Evolutionary conservation across 2,797 vertebrate species (phyloP).

Genomic region (Pseudocheirus occidentalis): DNA sequence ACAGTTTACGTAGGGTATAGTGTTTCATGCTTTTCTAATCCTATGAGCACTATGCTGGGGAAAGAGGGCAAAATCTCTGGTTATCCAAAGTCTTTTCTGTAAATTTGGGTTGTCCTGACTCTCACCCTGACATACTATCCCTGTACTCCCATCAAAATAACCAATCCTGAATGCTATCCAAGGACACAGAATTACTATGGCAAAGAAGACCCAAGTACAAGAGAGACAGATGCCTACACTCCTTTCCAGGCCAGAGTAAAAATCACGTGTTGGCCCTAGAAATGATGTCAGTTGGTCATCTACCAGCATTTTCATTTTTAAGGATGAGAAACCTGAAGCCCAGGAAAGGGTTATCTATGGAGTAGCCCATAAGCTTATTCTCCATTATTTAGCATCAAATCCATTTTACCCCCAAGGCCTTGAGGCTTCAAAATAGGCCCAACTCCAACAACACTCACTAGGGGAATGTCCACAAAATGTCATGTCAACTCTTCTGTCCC

Average conservation of each 20-base stretch:
- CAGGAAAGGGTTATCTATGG: neutral
- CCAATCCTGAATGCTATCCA: neutral
- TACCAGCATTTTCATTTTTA: neutral
- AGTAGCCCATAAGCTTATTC: neutral
- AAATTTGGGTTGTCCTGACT: conserved; percentile 19
- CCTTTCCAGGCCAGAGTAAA: neutral
- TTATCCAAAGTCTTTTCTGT: conserved; percentile 38
- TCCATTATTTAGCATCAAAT: neutral
- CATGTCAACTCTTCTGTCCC: neutral
- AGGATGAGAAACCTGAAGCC: neutral
- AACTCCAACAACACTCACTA: neutral
- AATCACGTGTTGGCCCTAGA: neutral
- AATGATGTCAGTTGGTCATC: neutral
- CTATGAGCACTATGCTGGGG: neutral
- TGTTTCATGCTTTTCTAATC: conserved; percentile 29
- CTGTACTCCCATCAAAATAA: neutral
- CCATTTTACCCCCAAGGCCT: neutral
- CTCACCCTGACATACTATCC: conserved; percentile 24
- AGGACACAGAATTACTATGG: neutral
- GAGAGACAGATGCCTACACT: neutral
- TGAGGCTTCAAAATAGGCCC: neutral
- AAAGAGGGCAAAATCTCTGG: conserved; percentile 24
- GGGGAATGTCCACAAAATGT: neutral
- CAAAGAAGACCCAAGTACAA: neutral
- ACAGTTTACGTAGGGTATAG: conserved; percentile 35